Evolutionary conservation across 2,113 vertebrate species (phyloP), one percentile per base, ranked within the genome.

Genomic region (Trinectes maculatus): DNA sequence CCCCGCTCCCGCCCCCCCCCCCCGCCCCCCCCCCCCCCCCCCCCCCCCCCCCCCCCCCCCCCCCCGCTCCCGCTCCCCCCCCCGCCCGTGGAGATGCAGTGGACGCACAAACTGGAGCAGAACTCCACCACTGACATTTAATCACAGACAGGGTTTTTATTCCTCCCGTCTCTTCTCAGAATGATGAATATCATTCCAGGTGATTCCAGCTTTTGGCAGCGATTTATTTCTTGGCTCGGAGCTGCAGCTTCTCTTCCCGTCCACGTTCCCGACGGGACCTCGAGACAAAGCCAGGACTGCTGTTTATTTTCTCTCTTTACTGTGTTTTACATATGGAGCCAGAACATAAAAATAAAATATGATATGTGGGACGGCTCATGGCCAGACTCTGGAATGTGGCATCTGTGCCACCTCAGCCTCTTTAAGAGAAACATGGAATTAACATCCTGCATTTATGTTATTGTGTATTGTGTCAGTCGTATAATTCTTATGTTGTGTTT

Each of bases 161-260:
- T n/a, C n/a, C 19, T 44, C n/a, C 11, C 22, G 7, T 74, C 49
- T 62, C 18, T 26, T 69, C 52, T 64, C 71, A 61, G 69, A 72
- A 54, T 60, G 33, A 79, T 64, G 79, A 83, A 74, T 64, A 49
- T 53, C 13, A n/a, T 18, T 18, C 55, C 72, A 77, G 74, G 79
- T 82, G 64, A 86, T 78, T 59, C 19, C 1, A 12, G 64, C 58
- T 52, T 26, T 65, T 77, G 76, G 81, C 81, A 43, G n/a, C 10
- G 74, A 68, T 79, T 71, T 56, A 62, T 61, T 48, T 56, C 42
- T 62, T 87, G 85, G 83, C 83, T 68, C 33, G 0, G 31, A 53
- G 66, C 54, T 53, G 36, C 61, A 47, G 77, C 62, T 65, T 43
- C 51, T 70, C 69, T 77, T 64, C 61, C 61, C 55, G 52, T 74